Evolutionary conservation across 2,797 vertebrate genomes (phyloP).

Genomic region (Ceyx erithaca): DNA sequence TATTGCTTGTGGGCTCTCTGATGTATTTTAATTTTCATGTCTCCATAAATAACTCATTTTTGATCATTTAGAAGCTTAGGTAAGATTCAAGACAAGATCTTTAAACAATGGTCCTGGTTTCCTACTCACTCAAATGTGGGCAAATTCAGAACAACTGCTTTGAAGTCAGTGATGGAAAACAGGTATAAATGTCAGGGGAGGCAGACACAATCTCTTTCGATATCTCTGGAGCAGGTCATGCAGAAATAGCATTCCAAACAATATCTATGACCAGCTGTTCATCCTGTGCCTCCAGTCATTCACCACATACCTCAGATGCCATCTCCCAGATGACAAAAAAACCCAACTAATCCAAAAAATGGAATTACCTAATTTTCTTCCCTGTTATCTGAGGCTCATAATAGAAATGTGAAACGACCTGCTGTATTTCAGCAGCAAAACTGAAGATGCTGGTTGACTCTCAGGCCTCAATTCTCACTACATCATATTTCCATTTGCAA

Average conservation of each 20-base stretch:
- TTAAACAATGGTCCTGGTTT: background rate
- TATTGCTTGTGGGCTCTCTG: background rate
- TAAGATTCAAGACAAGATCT: background rate
- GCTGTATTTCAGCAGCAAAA: conserved; percentile 41
- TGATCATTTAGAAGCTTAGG: background rate
- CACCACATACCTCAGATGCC: conserved; percentile 41
- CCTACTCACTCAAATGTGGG: background rate
- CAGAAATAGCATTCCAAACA: conserved; percentile 58
- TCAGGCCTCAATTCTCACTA: conserved; percentile 45
- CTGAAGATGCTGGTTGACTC: conserved; percentile 34
- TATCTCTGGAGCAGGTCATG: conserved; percentile 49
- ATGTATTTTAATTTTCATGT: background rate
- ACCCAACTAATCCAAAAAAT: conserved; percentile 55
- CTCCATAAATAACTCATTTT: background rate
- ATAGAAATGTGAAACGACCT: conserved; percentile 53
- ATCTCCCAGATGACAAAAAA: conserved; percentile 55
- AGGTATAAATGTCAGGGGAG: conserved; percentile 39
- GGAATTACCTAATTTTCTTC: conserved; percentile 64
- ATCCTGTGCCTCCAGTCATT: conserved; percentile 24
- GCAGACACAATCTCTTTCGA: conserved; percentile 29
- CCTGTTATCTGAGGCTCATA: conserved; percentile 44
- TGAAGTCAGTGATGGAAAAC: conserved; percentile 22
- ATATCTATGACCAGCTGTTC: conserved; percentile 53
- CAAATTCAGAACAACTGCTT: conserved; percentile 33
- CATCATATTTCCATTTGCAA: conserved; percentile 57